These are phyloP conservation scores for Erebia palarica DNA, from an alignment of 2,888 invertebrate genomes.

Conservation along the genomic window DNA sequence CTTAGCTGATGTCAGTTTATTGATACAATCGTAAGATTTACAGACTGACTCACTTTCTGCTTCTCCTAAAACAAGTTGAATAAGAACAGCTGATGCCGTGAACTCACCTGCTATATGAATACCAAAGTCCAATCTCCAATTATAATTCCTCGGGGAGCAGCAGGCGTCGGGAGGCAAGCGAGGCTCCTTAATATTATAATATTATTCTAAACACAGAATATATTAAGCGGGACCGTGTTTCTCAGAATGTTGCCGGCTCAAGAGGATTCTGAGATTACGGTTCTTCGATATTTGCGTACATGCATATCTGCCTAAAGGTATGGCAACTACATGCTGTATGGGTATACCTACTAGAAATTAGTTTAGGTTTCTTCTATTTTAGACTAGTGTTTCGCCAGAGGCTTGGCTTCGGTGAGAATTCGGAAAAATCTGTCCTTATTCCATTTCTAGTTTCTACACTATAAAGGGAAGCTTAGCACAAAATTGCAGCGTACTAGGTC, in stretches of 20 bases:
- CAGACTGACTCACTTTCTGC: neutral
- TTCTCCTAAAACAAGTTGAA: neutral
- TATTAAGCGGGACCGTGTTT: conserved; percentile 60
- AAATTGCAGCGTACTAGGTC: too few species aligned
- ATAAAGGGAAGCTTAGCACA: too few species aligned
- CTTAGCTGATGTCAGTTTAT: too few species aligned
- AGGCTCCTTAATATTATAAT: conserved; percentile 78
- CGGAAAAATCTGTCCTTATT: too few species aligned
- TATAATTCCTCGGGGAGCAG: conserved; percentile 64
- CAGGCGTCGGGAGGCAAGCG: conserved; percentile 46
- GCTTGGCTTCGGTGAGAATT: too few species aligned
- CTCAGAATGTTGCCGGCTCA: conserved; percentile 44
- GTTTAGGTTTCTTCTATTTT: neutral
- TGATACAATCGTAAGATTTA: neutral
- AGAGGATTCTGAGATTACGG: conserved; percentile 24
- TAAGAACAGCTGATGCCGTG: conserved; percentile 8
- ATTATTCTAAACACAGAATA: conserved; percentile 79
- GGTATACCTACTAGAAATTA: neutral
- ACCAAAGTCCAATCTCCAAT: conserved; percentile 61
- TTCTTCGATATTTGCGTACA: conserved; percentile 20
- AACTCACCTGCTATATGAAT: conserved; percentile 43
- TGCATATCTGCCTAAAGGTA: neutral
- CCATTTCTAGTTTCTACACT: too few species aligned
- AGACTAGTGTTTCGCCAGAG: too few species aligned
- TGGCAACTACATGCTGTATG: neutral